Conservation (phyloP, 2,888 invertebrate genomes). For the Melanophora roralis region DNA sequence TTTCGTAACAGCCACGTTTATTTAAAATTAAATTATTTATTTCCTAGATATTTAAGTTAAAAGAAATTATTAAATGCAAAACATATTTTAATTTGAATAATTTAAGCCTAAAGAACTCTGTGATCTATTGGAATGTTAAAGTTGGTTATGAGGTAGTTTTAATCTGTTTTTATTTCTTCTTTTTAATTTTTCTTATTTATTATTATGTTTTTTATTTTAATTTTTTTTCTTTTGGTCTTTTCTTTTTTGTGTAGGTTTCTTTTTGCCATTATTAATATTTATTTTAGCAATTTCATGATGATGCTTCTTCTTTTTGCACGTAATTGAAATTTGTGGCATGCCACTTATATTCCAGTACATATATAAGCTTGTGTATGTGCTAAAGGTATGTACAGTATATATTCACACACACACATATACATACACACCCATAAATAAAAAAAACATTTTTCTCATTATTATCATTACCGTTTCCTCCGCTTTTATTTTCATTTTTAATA, state of each 20-base stretch:
- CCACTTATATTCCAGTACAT: not conserved
- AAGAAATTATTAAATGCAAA: no score
- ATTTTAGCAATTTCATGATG: constrained; percentile 58
- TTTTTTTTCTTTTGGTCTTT: constrained; percentile 28
- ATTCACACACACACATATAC: no score
- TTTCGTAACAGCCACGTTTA: no score
- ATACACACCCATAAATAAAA: not conserved
- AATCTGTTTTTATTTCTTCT: constrained; percentile 20
- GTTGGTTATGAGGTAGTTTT: no score
- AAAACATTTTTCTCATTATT: constrained; percentile 31
- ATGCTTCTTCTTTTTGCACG: constrained; percentile 70
- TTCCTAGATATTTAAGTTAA: no score
- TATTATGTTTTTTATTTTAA: constrained; percentile 53
- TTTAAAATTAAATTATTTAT: no score
- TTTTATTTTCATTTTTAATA: constrained; percentile 45
- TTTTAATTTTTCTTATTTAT: constrained; percentile 50
- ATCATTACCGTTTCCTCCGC: constrained; percentile 20
- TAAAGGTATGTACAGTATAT: no score
- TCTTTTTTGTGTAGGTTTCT: constrained; percentile 45
- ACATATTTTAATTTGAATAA: no score
- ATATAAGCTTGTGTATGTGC: not conserved
- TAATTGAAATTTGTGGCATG: constrained; percentile 73
- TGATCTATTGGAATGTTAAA: no score
- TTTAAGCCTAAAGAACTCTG: no score
- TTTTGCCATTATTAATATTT: constrained; percentile 57